Percentiles rank a stretch among this genome's conserved stretches.
These are phyloP conservation scores for Oplegnathus fasciatus DNA, from an alignment of 2,113 vertebrate genomes.

Conservation along the genomic window DNA sequence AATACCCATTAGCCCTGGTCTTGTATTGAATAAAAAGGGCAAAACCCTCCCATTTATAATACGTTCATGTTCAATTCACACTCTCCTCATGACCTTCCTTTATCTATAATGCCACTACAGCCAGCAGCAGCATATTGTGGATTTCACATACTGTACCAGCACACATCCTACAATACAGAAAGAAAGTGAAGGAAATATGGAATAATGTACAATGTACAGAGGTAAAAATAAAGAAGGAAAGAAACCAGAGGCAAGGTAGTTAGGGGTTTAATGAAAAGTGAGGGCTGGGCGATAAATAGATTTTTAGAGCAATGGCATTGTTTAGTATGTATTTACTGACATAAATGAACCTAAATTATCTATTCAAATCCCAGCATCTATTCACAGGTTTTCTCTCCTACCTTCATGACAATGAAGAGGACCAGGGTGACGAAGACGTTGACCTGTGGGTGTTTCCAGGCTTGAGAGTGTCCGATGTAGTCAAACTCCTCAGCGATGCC, in stretches of 20 bases:
- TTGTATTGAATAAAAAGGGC: constrained; percentile 25
- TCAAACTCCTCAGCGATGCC: constrained; percentile 91
- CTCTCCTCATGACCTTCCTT: constrained; percentile 18
- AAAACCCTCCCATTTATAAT: constrained; percentile 11
- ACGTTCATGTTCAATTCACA: not conserved
- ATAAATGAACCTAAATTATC: not conserved
- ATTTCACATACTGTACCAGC: not conserved
- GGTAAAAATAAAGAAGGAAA: not conserved
- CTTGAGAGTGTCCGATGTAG: constrained; percentile 88
- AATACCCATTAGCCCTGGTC: constrained; percentile 20
- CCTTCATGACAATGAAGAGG: constrained; percentile 98
- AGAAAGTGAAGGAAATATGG: not conserved
- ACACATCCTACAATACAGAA: not conserved
- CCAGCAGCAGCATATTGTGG: not conserved
- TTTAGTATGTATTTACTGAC: not conserved
- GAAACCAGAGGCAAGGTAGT: not conserved
- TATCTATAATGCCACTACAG: not conserved
- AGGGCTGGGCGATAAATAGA: not conserved
- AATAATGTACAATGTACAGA: no score
- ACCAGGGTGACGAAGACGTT: constrained; percentile 95
- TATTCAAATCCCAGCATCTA: not conserved
- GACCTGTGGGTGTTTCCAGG: constrained; percentile 93
- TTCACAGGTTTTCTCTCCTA: constrained; percentile 52
- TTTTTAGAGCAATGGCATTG: not conserved
- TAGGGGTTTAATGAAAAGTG: not conserved